A percentile compares a stretch with the other conserved stretches of the same genome.
phyloP scores from a whole-genome alignment of 2,888 invertebrate genomes.

The Drosophila merina region DNA sequence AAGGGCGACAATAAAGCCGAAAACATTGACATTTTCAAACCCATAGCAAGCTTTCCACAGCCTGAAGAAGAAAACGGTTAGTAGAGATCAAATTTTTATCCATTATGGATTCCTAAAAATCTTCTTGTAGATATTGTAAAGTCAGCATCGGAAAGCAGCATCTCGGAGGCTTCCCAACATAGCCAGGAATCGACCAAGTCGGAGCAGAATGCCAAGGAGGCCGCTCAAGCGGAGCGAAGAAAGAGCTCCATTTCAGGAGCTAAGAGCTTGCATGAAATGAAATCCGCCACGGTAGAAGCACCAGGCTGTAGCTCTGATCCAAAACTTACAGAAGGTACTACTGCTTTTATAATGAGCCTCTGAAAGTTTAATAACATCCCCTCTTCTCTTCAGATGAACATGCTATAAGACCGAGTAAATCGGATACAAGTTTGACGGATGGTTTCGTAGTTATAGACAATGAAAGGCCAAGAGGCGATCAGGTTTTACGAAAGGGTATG shows the following conservation, averaged over 20 bases:
- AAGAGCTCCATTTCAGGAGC: slow-evolving; percentile 83
- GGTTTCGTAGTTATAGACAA: slow-evolving; percentile 92
- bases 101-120: not conserved
- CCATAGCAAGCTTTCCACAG: slow-evolving; percentile 87
- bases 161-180: slow-evolving; percentile 91
- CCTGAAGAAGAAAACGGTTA: slow-evolving; percentile 85
- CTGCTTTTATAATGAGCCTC: fast-evolving
- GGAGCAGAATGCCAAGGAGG: slow-evolving; percentile 82
- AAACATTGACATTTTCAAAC: slow-evolving; percentile 88
- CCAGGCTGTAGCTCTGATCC: slow-evolving; percentile 63
- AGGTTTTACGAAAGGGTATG: slow-evolving; percentile 82
- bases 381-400: slow-evolving; percentile 83
- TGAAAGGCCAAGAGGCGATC: slow-evolving; percentile 81
- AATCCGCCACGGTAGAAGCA: slow-evolving; percentile 82
- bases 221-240: slow-evolving; percentile 61
- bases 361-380: not conserved
- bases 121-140: slow-evolving; percentile 86
- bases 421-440: slow-evolving; percentile 95
- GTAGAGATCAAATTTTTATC: not conserved
- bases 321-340: slow-evolving; percentile 62
- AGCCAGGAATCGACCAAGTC: slow-evolving; percentile 89
- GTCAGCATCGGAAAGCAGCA: slow-evolving; percentile 94
- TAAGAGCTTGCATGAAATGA: slow-evolving; percentile 84
- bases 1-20: slow-evolving; percentile 35
- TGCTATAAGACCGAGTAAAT: slow-evolving; percentile 92